These are phyloP conservation scores for Poeciliopsis gracilis DNA, from an alignment of 2,797 vertebrate species.

Conservation along the genomic window DNA sequence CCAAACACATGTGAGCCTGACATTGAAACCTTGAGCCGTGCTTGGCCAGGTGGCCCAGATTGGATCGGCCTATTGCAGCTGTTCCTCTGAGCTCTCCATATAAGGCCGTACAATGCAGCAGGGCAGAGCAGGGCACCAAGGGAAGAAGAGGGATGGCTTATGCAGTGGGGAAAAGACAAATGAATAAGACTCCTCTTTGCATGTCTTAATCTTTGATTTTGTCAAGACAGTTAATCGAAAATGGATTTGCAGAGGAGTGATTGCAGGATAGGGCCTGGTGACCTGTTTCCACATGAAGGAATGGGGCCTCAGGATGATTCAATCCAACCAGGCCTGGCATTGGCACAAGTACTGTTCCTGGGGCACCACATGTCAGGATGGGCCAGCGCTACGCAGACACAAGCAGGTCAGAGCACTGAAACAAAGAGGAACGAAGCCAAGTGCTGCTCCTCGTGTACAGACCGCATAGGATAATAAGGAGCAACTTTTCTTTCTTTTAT, in stretches of 20 bases:
- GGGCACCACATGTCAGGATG: conserved; percentile 55
- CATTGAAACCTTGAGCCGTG: conserved; percentile 56
- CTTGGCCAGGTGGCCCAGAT: conserved; percentile 58
- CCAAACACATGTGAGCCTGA: conserved; percentile 68
- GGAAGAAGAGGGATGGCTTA: conserved; percentile 39
- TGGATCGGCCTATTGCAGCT: conserved; percentile 72
- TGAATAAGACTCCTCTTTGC: conserved; percentile 50
- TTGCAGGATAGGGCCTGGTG: conserved; percentile 23
- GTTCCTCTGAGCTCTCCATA: conserved; percentile 76
- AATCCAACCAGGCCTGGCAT: conserved; percentile 25
- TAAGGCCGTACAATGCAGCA: conserved; percentile 68
- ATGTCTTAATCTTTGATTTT: conserved; percentile 27
- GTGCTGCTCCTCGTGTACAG: conserved; percentile 50
- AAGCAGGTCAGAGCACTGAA: conserved; percentile 52
- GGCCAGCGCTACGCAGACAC: conserved; percentile 50
- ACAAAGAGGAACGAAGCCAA: conserved; percentile 59
- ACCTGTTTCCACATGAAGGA: conserved; percentile 59
- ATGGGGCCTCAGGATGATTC: conserved; percentile 37
- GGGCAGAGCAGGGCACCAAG: conserved; percentile 48
- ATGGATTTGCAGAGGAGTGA: conserved; percentile 5
- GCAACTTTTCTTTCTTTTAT: conserved; percentile 48
- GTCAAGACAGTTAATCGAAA: conserved; percentile 32
- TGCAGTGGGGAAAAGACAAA: conserved; percentile 42
- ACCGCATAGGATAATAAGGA: conserved; percentile 43
- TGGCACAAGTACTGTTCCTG: conserved; percentile 58